Base-by-base conservation (phyloP, 2,113 vertebrate species). In the Oxyura jamaicensis region DNA sequence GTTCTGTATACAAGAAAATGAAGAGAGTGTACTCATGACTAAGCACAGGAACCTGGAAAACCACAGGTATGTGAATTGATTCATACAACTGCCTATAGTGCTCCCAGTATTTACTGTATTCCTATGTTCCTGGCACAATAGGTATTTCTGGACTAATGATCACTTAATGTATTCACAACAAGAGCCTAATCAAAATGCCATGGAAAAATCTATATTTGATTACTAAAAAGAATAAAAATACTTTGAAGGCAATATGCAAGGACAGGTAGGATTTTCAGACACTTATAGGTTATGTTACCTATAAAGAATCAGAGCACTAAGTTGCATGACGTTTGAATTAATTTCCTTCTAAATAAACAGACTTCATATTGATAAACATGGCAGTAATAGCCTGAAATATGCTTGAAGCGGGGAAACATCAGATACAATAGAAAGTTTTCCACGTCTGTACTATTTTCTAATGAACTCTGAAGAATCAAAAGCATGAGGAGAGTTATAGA, bases 41-140 rank as follows among this genome's bases (percentile, higher is more conserved):
- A 97, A 97, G 97, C 96, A 96, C 86, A 92, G 95, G 94, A 98
- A 97, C 97, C 97, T 94, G 95, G 97, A 97, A 98, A 98, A 96
- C 96, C 97, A 96, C 97, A 97, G 98, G 98, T 98, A 98, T 98
- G 98, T 98, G 90, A 88, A 96, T 95, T 93, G 98, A 97, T 98
- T 97, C 97, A 98, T 97, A 59, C 77, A 91, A 65, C 84, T 97
- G 87, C 92, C 78, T 93, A 92, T 73, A 42, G 80, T 82, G 94
- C 95, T 97, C 88, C 85, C 16, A 59, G 85, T 97, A 97, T 97
- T 97, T 96, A 95, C 71, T 89, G 82, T 91, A 75, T 97, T 93
- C 84, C 86, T 86, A 35, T 92, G 85, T 81, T 93, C 60, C 80
- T 86, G 92, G 68, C 91, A 90, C 42, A 83, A 67, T 95, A 88